Evolutionary conservation across 2,113 vertebrate genomes (phyloP).

Genomic region (Thamnophis sirtalis): DNA sequence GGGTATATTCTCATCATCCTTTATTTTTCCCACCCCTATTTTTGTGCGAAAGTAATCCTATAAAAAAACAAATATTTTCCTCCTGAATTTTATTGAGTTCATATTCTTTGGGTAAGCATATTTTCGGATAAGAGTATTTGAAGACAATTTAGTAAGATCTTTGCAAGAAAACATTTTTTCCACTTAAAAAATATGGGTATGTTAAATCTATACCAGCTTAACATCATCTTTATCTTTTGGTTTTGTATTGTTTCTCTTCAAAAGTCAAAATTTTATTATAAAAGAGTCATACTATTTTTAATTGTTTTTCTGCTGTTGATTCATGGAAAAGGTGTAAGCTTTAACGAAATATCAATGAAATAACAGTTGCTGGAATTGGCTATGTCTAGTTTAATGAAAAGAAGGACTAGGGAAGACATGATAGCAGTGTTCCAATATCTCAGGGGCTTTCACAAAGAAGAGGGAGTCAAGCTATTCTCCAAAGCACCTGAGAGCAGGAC

Average conservation of each 20-base stretch:
- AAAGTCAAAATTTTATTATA: background rate
- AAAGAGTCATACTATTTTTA: background rate
- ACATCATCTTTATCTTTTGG: too few species aligned
- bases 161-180: background rate
- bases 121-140: background rate
- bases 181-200: background rate
- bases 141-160: background rate
- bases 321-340: background rate
- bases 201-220: background rate
- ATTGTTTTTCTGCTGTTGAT: background rate
- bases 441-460: too few species aligned
- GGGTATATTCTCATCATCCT: background rate
- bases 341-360: background rate
- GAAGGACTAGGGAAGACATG: too few species aligned
- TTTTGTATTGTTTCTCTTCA: background rate
- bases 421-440: too few species aligned
- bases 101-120: background rate
- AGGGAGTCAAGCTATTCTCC: too few species aligned
- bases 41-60: background rate
- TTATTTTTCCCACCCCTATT: background rate
- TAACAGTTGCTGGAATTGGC: too few species aligned
- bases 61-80: background rate
- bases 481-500: too few species aligned
- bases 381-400: too few species aligned
- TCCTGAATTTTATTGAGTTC: background rate